Evolutionary conservation across 2,797 vertebrate genomes (phyloP).

Genomic region (Falco berigora): DNA sequence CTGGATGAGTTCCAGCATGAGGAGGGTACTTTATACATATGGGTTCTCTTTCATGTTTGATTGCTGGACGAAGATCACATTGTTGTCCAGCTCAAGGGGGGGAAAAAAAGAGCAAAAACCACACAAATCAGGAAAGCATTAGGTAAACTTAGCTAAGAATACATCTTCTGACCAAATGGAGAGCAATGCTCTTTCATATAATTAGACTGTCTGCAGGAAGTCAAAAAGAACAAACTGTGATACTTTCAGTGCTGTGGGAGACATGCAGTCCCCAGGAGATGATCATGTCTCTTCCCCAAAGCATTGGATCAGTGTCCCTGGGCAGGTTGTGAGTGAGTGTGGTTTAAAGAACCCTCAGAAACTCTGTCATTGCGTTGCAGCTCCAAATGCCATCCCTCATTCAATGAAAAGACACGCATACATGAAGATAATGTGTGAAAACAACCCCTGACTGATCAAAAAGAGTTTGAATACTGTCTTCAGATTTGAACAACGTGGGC

Average conservation of each 20-base stretch:
- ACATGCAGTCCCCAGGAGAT: conserved; percentile 59
- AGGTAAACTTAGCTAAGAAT: conserved; percentile 72
- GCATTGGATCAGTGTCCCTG: neutral
- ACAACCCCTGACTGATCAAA: neutral
- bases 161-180: conserved; percentile 68
- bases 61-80: conserved; percentile 36
- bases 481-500: neutral
- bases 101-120: neutral
- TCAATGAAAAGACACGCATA: neutral
- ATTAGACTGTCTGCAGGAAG: conserved; percentile 74
- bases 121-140: conserved; percentile 48
- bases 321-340: neutral
- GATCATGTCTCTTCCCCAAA: conserved; percentile 61
- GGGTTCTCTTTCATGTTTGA: conserved; percentile 40
- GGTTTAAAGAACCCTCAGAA: neutral
- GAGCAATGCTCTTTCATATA: conserved; percentile 72
- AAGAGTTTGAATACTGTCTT: neutral
- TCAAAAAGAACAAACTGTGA: conserved; percentile 74
- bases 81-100: conserved; percentile 28
- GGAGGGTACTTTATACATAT: conserved; percentile 1
- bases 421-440: neutral
- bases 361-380: neutral
- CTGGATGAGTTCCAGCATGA: conserved; percentile 47
- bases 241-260: conserved; percentile 50
- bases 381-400: neutral